Percentiles rank a stretch among this genome's conserved stretches.
These are phyloP conservation scores for Riparia riparia DNA, from an alignment of 2,113 vertebrate species.

Conservation along the genomic window DNA sequence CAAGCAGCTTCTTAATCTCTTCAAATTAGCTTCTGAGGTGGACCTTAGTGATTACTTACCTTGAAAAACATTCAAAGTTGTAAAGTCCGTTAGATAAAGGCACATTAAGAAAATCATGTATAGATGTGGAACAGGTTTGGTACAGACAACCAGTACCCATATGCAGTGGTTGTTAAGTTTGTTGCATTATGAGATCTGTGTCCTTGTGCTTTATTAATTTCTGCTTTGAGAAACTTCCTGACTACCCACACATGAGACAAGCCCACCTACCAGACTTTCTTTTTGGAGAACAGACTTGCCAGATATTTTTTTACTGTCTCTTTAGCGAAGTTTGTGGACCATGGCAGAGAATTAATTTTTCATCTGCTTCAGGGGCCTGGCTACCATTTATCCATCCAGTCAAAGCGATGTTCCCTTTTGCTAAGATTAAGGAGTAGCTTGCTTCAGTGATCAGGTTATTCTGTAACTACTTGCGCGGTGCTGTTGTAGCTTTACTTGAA, in stretches of 20 bases:
- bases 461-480: slow-evolving; percentile 41
- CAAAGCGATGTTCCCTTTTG: not conserved
- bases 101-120: not conserved
- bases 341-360: not conserved
- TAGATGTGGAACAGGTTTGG: not conserved
- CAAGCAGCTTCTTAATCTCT: not conserved
- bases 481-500: not conserved
- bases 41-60: not conserved
- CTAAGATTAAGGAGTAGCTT: slow-evolving; percentile 11
- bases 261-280: not conserved
- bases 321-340: not conserved
- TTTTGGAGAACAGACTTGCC: not conserved
- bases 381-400: not conserved
- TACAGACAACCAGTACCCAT: not conserved
- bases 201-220: not conserved
- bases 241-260: not conserved
- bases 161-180: not conserved
- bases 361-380: not conserved
- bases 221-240: not conserved
- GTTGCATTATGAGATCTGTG: not conserved
- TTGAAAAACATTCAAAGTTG: not conserved
- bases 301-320: not conserved
- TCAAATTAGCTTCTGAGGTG: not conserved
- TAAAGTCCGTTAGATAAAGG: not conserved
- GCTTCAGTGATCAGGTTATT: slow-evolving; percentile 58